phyloP scores from a whole-genome alignment of 1,140 invertebrate genomes.

The Sycophaga agraensis region DNA sequence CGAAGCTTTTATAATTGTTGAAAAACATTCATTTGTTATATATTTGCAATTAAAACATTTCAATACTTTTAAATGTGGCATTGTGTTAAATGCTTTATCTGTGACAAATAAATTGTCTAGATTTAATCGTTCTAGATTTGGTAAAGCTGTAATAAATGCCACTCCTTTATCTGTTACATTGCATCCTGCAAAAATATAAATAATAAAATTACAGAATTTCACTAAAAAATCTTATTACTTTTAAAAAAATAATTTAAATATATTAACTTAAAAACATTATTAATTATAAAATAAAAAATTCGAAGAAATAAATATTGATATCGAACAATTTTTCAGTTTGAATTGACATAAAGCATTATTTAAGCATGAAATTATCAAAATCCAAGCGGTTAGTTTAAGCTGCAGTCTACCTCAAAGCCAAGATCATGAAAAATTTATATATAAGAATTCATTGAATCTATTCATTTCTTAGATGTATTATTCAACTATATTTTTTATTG shows the following conservation, averaged over 20 bases:
- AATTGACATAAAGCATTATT: no score
- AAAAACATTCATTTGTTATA: slow-evolving; percentile 5
- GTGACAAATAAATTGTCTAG: not conserved
- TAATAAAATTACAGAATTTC: not conserved
- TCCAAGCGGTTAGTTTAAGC: no score
- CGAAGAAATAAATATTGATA: no score
- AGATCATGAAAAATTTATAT: no score
- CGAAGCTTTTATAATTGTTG: not conserved
- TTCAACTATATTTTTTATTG: no score
- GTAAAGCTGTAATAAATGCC: not conserved
- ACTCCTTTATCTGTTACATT: not conserved
- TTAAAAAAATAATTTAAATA: not conserved
- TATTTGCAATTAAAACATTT: slow-evolving; percentile 7
- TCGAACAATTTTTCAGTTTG: no score
- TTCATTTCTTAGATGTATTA: no score
- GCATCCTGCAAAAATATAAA: not conserved
- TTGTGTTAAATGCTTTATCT: not conserved
- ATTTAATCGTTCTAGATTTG: slow-evolving; percentile 7
- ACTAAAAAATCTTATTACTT: not conserved
- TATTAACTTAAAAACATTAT: no score
- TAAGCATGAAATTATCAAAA: no score
- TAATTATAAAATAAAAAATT: no score
- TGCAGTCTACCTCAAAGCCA: no score
- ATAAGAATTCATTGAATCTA: no score
- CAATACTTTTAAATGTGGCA: not conserved